Conservation (phyloP, 2,888 invertebrate species). For the Periphyllus acericola region DNA sequence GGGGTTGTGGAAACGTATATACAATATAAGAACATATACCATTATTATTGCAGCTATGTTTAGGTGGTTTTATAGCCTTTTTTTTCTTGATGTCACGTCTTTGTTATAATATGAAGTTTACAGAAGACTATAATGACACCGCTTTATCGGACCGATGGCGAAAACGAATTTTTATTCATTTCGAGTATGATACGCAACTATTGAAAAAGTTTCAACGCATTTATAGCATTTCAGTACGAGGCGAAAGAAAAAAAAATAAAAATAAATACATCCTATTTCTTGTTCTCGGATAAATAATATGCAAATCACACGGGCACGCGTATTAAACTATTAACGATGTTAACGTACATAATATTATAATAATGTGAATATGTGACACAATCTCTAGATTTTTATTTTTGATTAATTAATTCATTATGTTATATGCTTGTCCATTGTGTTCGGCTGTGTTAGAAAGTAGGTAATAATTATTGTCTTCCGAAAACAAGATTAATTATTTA, state of each 20-base stretch:
- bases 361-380: background rate
- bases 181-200: background rate
- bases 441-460: slow-evolving; percentile 37
- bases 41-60: background rate
- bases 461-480: slow-evolving; percentile 8
- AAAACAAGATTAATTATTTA: slow-evolving; percentile 47
- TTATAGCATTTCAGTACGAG: background rate
- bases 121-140: too few species aligned
- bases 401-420: slow-evolving; percentile 43
- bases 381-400: background rate
- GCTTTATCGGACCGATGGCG: too few species aligned
- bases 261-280: too few species aligned
- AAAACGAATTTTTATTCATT: too few species aligned
- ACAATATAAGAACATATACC: background rate
- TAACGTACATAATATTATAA: background rate
- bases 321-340: background rate
- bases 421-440: slow-evolving; percentile 20
- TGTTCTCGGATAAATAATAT: too few species aligned
- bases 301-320: background rate
- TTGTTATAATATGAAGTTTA: background rate
- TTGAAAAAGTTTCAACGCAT: background rate
- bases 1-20: background rate
- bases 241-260: background rate
- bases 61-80: background rate
- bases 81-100: background rate